These are phyloP conservation scores for Melinaea menophilus DNA, from an alignment of 2,888 invertebrate species.

Conservation along the genomic window DNA sequence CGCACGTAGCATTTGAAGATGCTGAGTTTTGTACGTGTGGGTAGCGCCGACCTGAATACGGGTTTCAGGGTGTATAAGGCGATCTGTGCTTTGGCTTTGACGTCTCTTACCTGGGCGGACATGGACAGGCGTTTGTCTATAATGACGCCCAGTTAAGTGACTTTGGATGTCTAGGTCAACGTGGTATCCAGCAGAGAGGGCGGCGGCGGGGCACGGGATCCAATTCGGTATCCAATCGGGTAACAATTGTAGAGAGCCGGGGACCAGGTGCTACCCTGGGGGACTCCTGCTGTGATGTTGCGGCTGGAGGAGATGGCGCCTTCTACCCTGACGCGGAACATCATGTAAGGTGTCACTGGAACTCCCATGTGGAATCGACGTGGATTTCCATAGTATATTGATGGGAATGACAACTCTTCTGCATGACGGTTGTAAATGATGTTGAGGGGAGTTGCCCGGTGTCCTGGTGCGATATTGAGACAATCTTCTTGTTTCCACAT, in stretches of 20 bases:
- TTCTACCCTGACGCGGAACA: background rate
- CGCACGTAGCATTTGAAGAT: slow-evolving; percentile 18
- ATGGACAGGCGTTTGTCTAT: background rate
- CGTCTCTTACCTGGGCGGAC: slow-evolving; percentile 8
- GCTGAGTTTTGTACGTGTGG: slow-evolving; percentile 28
- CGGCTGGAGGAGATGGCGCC: too few relatives aligned
- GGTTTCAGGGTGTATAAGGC: slow-evolving; percentile 25
- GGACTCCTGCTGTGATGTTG: too few relatives aligned
- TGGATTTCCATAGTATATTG: slow-evolving; percentile 49
- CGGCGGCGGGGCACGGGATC: too few relatives aligned
- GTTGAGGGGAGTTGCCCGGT: slow-evolving; percentile 38
- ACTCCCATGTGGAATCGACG: slow-evolving; percentile 41
- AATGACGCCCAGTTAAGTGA: background rate
- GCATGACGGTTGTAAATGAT: slow-evolving; percentile 50
- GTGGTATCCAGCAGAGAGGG: too few relatives aligned
- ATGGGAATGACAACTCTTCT: slow-evolving; percentile 55
- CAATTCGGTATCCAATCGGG: too few relatives aligned
- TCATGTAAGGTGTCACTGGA: slow-evolving; percentile 45
- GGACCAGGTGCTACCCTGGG: too few relatives aligned
- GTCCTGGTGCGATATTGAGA: slow-evolving; percentile 42
- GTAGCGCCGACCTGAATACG: slow-evolving; percentile 27
- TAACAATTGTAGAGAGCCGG: too few relatives aligned
- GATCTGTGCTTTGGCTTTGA: background rate
- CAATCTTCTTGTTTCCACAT: slow-evolving; percentile 46
- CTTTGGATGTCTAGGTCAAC: too few relatives aligned